A percentile compares a stretch with the other conserved stretches of the same genome.
phyloP scores from a whole-genome alignment of 2,888 invertebrate species.

The Nasonovia ribisnigri region DNA sequence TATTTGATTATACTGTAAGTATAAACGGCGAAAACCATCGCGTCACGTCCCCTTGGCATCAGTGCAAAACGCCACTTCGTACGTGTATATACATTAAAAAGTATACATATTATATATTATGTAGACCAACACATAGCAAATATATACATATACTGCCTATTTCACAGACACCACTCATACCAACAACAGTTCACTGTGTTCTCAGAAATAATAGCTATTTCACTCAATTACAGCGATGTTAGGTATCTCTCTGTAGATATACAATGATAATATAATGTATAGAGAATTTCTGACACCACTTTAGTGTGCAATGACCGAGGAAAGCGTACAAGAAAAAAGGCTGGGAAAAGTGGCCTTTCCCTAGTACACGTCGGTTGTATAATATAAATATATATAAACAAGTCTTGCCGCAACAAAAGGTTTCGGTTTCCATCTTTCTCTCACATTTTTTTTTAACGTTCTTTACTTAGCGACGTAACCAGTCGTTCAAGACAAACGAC shows the following conservation, averaged over 20 bases:
- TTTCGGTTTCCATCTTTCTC: slow-evolving; percentile 40
- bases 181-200: not conserved
- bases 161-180: not conserved
- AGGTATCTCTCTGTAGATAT: not conserved
- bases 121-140: not conserved
- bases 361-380: not conserved
- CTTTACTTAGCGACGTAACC: slow-evolving; percentile 56
- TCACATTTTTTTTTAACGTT: not conserved
- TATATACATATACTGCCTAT: not conserved
- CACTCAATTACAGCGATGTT: not conserved
- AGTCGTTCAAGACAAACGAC: slow-evolving; percentile 58
- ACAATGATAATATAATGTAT: not conserved
- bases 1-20: not conserved
- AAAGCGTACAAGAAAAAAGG: not conserved
- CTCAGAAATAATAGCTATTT: not conserved
- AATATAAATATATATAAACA: not conserved
- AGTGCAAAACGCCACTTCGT: not conserved
- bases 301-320: not conserved
- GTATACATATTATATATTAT: not conserved
- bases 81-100: too few species aligned
- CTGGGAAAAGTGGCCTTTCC: not conserved
- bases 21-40: not conserved
- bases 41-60: not conserved
- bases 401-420: slow-evolving; percentile 46
- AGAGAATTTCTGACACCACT: not conserved